phyloP scores from a whole-genome alignment of 2,888 invertebrate species.

The Argyresthia goedartella region DNA sequence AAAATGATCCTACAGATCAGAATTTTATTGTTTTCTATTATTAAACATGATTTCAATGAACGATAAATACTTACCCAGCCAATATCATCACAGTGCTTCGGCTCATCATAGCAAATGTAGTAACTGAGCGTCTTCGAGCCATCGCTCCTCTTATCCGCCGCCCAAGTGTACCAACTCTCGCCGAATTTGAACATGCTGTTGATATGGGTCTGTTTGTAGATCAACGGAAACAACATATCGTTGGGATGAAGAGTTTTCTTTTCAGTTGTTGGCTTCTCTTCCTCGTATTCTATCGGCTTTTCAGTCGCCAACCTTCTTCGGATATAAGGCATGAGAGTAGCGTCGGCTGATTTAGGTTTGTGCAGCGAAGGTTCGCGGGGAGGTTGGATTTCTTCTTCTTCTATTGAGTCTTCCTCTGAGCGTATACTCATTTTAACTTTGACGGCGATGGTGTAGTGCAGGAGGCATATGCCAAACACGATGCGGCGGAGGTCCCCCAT shows the following conservation, averaged over 20 bases:
- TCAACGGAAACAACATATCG: slow-evolving; percentile 53
- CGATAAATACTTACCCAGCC: slow-evolving; percentile 45
- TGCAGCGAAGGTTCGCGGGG: slow-evolving; percentile 30
- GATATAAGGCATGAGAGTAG: slow-evolving; percentile 37
- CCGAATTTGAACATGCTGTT: slow-evolving; percentile 63
- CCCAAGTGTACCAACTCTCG: slow-evolving; percentile 63
- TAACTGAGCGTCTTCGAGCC: slow-evolving; percentile 50
- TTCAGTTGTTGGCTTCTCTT: slow-evolving; percentile 34
- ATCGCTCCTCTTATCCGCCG: slow-evolving; percentile 45
- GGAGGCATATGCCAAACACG: slow-evolving; percentile 22
- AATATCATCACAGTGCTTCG: slow-evolving; percentile 55
- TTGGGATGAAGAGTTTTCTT: slow-evolving; percentile 47
- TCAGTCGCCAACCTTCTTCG: slow-evolving; percentile 26
- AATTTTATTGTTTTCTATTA: no score
- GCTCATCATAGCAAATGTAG: slow-evolving; percentile 57
- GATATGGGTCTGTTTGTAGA: slow-evolving; percentile 50
- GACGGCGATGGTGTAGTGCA: slow-evolving; percentile 31
- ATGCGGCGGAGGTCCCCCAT: slow-evolving; percentile 27
- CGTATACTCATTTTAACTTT: slow-evolving; percentile 58
- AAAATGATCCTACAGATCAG: no score
- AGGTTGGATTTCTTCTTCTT: slow-evolving; percentile 37
- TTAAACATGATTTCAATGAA: no score
- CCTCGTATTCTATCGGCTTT: slow-evolving; percentile 31
- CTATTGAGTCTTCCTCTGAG: slow-evolving; percentile 49
- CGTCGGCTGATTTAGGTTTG: slow-evolving; percentile 25